These are phyloP conservation scores for Laspeyria flexula DNA, from an alignment of 2,888 invertebrate genomes.

Conservation along the genomic window DNA sequence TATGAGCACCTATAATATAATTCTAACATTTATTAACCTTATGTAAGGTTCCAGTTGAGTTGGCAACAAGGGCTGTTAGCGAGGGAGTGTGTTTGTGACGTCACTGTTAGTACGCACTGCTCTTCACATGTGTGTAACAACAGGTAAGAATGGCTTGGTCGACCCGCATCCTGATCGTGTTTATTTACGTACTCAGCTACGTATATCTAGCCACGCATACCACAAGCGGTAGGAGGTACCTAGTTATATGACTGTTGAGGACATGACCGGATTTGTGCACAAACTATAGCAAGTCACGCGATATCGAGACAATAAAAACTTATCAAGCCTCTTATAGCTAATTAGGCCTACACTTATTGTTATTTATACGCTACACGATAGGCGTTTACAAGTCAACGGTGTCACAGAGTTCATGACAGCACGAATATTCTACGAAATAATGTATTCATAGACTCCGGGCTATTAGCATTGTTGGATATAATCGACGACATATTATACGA, in stretches of 20 bases:
- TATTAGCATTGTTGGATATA: conserved; percentile 33
- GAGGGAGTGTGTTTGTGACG: conserved; percentile 46
- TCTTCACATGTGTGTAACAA: conserved; percentile 25
- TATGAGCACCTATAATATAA: conserved; percentile 48
- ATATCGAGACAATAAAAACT: conserved; percentile 73
- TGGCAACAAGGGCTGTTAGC: conserved; percentile 53
- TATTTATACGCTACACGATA: conserved; percentile 64
- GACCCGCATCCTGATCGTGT: conserved; percentile 21
- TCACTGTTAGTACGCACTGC: conserved; percentile 10
- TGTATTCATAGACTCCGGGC: conserved; percentile 33
- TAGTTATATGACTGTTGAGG: conserved; percentile 34
- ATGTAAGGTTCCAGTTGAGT: conserved; percentile 62
- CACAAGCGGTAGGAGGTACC: neutral
- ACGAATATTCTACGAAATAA: conserved; percentile 42
- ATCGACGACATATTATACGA: conserved; percentile 23
- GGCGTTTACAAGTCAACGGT: conserved; percentile 51
- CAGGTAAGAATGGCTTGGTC: conserved; percentile 25
- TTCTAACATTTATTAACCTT: conserved; percentile 49
- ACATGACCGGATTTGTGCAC: conserved; percentile 57
- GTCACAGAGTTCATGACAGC: conserved; percentile 53
- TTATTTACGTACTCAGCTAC: conserved; percentile 28
- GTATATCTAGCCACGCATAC: neutral
- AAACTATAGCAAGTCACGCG: conserved; percentile 70
- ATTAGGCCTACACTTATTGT: conserved; percentile 72
- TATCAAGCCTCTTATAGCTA: conserved; percentile 73